A percentile compares a stretch with the other conserved stretches of the same genome.
Conservation (phyloP, 2,113 vertebrate species). For the Ptyas mucosa region DNA sequence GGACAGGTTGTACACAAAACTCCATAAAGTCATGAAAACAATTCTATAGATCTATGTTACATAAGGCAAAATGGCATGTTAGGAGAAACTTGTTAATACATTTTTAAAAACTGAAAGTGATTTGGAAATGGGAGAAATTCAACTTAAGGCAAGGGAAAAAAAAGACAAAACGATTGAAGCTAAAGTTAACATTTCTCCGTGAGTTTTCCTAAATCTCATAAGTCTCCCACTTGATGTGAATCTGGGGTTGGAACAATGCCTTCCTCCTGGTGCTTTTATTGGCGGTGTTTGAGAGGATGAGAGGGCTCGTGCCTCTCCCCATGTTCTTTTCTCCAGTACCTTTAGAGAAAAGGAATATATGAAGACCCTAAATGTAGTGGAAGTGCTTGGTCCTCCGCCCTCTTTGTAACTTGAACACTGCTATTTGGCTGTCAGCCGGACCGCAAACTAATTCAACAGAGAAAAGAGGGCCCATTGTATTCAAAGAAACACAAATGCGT, state of each 20-base stretch:
- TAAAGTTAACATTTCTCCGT: background rate
- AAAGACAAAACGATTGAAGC: background rate
- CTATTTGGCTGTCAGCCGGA: conserved; percentile 26
- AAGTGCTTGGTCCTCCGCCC: conserved; percentile 9
- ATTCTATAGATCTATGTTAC: background rate
- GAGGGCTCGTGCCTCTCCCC: background rate
- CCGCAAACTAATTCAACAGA: conserved; percentile 27
- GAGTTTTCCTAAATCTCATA: background rate
- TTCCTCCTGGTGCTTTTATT: conserved; percentile 9
- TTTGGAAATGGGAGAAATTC: background rate
- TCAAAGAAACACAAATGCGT: conserved; percentile 7
- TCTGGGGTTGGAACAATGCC: conserved; percentile 1
- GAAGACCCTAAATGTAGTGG: conserved; percentile 8
- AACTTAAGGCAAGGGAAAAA: background rate
- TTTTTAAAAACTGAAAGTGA: background rate
- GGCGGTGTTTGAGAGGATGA: background rate
- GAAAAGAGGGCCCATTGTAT: background rate
- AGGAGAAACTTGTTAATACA: background rate
- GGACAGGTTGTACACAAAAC: background rate
- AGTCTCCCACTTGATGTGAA: conserved; percentile 13
- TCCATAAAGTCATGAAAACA: background rate
- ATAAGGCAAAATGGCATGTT: background rate
- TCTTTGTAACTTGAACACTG: conserved; percentile 21
- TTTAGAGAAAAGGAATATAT: conserved; percentile 13
- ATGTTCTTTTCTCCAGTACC: conserved; percentile 2